Conservation (phyloP, 2,113 vertebrate genomes). For the Pimephales promelas region DNA sequence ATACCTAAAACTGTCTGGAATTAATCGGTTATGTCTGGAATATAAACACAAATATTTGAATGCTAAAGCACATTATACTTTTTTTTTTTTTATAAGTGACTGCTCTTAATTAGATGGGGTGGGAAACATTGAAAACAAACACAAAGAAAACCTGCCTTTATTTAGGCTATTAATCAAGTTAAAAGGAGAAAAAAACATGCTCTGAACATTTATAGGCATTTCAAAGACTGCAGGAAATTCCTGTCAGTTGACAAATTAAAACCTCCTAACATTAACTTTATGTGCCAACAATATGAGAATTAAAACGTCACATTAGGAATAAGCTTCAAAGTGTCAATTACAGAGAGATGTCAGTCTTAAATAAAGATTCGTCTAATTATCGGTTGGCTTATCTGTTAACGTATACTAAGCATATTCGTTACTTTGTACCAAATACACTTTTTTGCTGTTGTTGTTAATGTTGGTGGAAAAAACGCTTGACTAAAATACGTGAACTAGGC, state of each 20-base stretch:
- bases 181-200: not conserved
- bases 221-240: not conserved
- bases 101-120: not conserved
- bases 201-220: conserved; percentile 7
- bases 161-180: not conserved
- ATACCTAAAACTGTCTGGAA: not conserved
- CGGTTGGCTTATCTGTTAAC: not conserved
- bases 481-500: not conserved
- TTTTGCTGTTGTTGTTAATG: not conserved
- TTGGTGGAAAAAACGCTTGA: not conserved
- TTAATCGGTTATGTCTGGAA: not conserved
- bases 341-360: not conserved
- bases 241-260: not conserved
- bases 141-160: not conserved
- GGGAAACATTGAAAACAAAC: not conserved
- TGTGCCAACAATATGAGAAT: conserved; percentile 17
- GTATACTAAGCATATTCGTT: not conserved
- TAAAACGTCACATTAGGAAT: conserved; percentile 21
- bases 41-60: not conserved
- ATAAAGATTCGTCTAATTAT: not conserved
- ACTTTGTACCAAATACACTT: not conserved
- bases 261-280: not conserved
- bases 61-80: not conserved
- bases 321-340: not conserved
- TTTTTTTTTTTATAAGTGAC: not conserved